Percentiles rank a stretch among this genome's conserved stretches.
Evolutionary conservation across 2,113 vertebrate genomes (phyloP).

Genomic region (Camarhynchus parvulus): DNA sequence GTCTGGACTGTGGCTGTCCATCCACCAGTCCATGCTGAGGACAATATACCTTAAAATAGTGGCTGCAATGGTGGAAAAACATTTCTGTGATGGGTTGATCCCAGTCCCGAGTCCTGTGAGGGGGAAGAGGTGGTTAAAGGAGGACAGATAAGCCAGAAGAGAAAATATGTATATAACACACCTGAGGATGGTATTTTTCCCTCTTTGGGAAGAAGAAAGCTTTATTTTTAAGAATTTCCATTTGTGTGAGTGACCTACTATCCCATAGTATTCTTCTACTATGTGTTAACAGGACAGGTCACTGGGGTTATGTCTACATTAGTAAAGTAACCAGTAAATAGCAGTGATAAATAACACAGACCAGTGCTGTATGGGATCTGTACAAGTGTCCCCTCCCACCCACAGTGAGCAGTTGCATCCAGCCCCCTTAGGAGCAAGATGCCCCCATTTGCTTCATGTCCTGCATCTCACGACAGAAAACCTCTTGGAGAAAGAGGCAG

Average conservation of each 20-base stretch:
- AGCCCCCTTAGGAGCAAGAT: not conserved
- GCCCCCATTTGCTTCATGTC: rapidly evolving
- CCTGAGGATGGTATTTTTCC: not conserved
- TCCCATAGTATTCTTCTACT: not conserved
- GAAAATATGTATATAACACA: not conserved
- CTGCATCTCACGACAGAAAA: not conserved
- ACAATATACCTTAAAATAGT: not conserved
- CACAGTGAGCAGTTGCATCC: not conserved
- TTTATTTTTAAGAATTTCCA: not conserved
- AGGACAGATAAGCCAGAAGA: not conserved
- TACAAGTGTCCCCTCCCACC: not conserved
- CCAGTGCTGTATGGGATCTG: not conserved
- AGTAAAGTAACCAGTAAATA: not conserved
- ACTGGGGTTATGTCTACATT: not conserved
- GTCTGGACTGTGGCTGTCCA: not conserved
- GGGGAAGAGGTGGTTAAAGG: not conserved
- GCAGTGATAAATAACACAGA: not conserved
- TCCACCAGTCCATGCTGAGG: not conserved
- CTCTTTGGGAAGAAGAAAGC: not conserved
- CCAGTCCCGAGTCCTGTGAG: not conserved
- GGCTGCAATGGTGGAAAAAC: not conserved
- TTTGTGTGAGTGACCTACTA: not conserved
- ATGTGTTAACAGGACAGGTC: not conserved
- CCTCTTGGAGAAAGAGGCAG: not conserved
- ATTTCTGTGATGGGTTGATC: not conserved